Evolutionary conservation across 37 sponge, comb jelly and placozoan genomes (phyloP), one percentile per base, ranked within the genome.

Genomic region (Geodia barretti): DNA sequence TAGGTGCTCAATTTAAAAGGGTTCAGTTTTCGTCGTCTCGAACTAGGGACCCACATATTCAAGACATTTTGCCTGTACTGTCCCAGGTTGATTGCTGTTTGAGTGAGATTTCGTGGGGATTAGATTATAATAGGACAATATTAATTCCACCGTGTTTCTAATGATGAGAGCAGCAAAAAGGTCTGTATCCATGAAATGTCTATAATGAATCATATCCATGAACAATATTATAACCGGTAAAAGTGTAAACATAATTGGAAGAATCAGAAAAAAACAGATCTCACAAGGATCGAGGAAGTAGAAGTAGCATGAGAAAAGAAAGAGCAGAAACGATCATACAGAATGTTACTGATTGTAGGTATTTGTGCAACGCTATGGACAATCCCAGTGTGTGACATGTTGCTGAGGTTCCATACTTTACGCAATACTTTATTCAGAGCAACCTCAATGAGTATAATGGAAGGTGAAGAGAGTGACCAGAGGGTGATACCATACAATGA

Each of bases 401-500:
- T 20, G 19, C 39, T 37, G 3, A 71, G 72, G n/a, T 36, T 36
- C 72, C 72, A 71, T 38, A 32, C 39, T 35, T n/a, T 21, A 20
- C 72, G 35, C 39, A 71, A 39, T 11, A 71, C 39, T 1, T 71
- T 71, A n/a, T 71, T 71, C 14, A 71, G 39, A 1, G 72, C 35
- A 32, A 35, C 72, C 35, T 35, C 1, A 71, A 71, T 37, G 14
- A 23, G 11, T 1, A 19, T 17, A 36, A 71, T 14, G 33, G 35
- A 37, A 1, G 1, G 39, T 25, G 36, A 33, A 35, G 35, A 20
- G 24, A 71, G 72, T 40, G 1, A 14, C 72, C 72, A 71, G n/a
- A 71, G 39, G 25, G 39, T 25, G 37, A 37, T n/a, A 17, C 72
- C 72, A 71, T 71, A 62, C 8, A 62, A 28, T 9, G 64, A 2